Conservation (phyloP, 2,797 vertebrate genomes). For the Spizella passerina region DNA sequence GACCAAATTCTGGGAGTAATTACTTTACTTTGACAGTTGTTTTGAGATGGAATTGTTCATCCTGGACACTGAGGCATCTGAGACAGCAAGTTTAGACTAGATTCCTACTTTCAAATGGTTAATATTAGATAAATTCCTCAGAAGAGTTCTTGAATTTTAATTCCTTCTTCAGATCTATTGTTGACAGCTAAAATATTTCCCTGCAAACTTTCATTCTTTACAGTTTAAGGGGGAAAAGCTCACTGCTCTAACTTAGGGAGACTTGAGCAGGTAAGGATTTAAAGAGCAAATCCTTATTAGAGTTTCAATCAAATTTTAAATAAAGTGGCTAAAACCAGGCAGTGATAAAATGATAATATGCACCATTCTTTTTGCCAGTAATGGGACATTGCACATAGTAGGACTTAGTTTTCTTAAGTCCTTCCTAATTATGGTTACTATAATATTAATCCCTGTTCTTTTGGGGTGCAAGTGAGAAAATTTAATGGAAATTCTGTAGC, state of each 20-base stretch:
- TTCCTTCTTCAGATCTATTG: neutral
- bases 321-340: neutral
- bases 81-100: neutral
- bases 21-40: neutral
- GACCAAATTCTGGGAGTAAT: neutral
- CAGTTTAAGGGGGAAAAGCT: neutral
- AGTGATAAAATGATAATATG: neutral
- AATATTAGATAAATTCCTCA: neutral
- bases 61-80: neutral
- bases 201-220: neutral
- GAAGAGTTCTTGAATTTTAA: neutral
- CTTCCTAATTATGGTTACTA: neutral
- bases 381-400: neutral
- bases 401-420: neutral
- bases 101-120: neutral
- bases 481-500: neutral
- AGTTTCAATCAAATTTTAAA: slow-evolving; percentile 28
- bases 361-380: neutral
- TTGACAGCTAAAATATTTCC: neutral
- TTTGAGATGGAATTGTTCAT: neutral
- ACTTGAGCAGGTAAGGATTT: neutral
- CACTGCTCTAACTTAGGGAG: neutral
- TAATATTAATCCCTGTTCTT: neutral
- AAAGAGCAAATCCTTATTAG: neutral
- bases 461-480: neutral